Evolutionary conservation across 2,888 invertebrate genomes (phyloP), one percentile per base, ranked within the genome.

Genomic region (Meandrusa payeni): DNA sequence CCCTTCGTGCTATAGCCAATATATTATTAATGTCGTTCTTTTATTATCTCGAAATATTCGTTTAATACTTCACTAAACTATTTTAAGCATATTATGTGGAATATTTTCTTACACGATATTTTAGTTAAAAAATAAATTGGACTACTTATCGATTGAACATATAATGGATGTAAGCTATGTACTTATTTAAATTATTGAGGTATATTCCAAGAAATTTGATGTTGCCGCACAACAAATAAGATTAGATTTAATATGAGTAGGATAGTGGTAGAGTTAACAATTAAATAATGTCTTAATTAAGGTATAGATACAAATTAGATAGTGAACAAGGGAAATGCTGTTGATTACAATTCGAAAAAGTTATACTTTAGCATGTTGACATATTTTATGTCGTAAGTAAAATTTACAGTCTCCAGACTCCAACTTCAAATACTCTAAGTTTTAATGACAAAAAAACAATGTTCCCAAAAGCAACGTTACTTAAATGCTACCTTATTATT

Each of bases 401-500:
- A 24, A 15, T 46, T 46, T 44, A 51, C 51, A 56, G 42, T 55
- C 51, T 48, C 46, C 50, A 45, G 29, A 39, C 50, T 49, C 41
- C 33, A 48, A 48, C 46, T 46, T 43, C 29, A 29, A 45, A 32
- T 46, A 43, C 28, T 15, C 28, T 48, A 37, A 36, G 43, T 49
- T 48, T n/a, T 43, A 46, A 50, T 51, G 44, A 51, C 47, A 53
- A 47, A 52, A 51, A 52, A 54, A 46, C 44, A 50, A 53, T 48
- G 39, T 47, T 39, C 33, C 42, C 36, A 44, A 46, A 55, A 54
- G 52, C 47, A 47, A 51, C 44, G 34, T 38, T 41, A 29, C 28
- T 41, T 27, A 20, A 29, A 36, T 31, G 9, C 37, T 50, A 46
- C 26, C 37, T 40, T 42, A 58, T 55, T 61, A 75, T 69, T 60